These are phyloP conservation scores for Triops longicaudatus DNA, from an alignment of 1,140 invertebrate species.

Conservation along the genomic window DNA sequence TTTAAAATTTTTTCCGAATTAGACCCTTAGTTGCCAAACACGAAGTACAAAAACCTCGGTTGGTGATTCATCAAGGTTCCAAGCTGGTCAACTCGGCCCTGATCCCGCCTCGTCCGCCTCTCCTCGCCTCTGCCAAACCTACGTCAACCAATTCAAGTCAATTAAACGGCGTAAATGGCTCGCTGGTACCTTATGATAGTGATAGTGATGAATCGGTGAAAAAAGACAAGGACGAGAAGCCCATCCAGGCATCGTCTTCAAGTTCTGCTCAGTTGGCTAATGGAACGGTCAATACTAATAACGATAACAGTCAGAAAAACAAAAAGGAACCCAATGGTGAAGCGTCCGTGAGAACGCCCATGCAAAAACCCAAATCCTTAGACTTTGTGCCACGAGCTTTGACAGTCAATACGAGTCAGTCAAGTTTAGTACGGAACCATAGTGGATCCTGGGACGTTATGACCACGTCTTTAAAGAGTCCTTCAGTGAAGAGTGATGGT, in stretches of 20 bases:
- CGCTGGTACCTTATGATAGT: constrained; percentile 27
- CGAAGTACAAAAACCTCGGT: constrained; percentile 19
- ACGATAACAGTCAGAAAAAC: background rate
- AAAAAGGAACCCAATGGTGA: background rate
- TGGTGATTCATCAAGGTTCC: constrained; percentile 18
- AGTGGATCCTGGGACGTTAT: constrained; percentile 29
- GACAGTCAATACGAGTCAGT: constrained; percentile 22
- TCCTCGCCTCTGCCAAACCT: background rate
- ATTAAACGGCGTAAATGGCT: background rate
- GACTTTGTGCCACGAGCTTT: constrained; percentile 27
- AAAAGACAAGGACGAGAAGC: background rate
- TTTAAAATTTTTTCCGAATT: background rate
- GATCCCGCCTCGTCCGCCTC: background rate
- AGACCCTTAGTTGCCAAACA: constrained; percentile 3
- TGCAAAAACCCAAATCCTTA: constrained; percentile 19
- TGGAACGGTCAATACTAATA: background rate
- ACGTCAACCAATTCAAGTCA: background rate
- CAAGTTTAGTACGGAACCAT: constrained; percentile 21
- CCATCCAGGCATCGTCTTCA: background rate
- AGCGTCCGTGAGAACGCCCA: background rate
- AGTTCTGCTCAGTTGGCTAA: constrained; percentile 22
- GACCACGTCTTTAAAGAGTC: constrained; percentile 25
- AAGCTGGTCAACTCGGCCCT: background rate
- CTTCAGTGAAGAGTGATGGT: constrained; percentile 26
- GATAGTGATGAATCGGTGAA: constrained; percentile 22